Base-by-base conservation (phyloP, 2,888 invertebrate genomes). In the Drosophila kuntzei region DNA sequence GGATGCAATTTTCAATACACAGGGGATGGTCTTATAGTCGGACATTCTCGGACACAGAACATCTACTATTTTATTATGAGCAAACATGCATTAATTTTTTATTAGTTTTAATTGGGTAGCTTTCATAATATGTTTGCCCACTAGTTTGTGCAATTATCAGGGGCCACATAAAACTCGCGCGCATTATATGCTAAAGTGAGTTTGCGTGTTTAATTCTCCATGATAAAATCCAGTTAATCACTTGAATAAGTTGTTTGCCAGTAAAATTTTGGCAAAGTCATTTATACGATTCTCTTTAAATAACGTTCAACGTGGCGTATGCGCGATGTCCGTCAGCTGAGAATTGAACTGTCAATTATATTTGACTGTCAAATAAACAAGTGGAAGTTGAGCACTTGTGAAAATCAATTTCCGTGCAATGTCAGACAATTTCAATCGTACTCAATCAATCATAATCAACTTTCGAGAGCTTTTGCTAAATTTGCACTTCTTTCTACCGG, bases 361-460 rank as follows among this genome's bases (percentile, higher is more conserved):
- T 62, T 69, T 11, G 53, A 22, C 68, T 81, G 85, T 81, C 82
- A 66, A 80, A 67, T 71, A 49, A 75, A 36, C 57, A 59, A 70
- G 43, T 69, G 50, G 29, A 27, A 37, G 46, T 34, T 47, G 29
- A 76, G 68, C 47, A 64, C 66, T 76, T 69, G 74, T 65, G 53
- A 67, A 79, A 85, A 77, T 82, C 75, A 84, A 85, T 82, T 71
- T 65, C 68, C 71, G 43, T 39, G 57, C 64, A 69, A 50, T 57
- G 70, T 60, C 75, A 46, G 71, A 62, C 79, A 74, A 68, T 74
- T 69, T 69, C 55, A 70, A 69, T 77, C 64, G 73, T 64, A 79
- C 85, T 85, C 79, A 79, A 82, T 82, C 85, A 85, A 82, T 82
- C 82, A 82, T 85, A 82, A 82, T 82, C 79, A 84, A 81, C 64